Conservation (phyloP, 1,140 invertebrate species). For the Aporrectodea caliginosa region DNA sequence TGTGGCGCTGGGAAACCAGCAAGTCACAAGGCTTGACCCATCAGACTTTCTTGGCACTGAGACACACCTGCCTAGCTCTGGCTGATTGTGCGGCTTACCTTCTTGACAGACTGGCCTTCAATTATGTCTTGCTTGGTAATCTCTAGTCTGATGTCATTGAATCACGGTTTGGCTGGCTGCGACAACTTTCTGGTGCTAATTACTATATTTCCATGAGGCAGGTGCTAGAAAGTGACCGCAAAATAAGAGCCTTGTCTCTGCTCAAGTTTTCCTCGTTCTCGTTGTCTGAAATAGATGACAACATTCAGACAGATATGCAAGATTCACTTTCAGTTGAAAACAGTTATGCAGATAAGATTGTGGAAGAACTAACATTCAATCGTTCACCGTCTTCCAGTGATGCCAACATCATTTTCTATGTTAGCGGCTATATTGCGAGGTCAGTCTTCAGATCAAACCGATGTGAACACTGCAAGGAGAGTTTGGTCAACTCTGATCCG, state of each 20-base stretch:
- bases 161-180: slow-evolving; percentile 12
- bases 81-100: background rate
- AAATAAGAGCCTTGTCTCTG: background rate
- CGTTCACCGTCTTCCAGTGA: slow-evolving; percentile 16
- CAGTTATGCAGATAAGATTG: background rate
- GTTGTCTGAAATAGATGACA: background rate
- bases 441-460: background rate
- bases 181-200: background rate
- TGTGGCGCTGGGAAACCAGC: background rate
- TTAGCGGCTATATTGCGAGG: background rate
- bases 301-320: background rate
- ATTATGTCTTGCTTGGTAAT: background rate
- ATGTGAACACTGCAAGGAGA: slow-evolving; percentile 3
- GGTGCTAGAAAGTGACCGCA: background rate
- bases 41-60: background rate
- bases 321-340: background rate
- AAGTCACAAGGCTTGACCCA: background rate
- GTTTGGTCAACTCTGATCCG: background rate
- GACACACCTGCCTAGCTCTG: background rate
- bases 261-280: background rate
- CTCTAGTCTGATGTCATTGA: slow-evolving; percentile 6
- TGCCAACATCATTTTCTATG: background rate
- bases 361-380: background rate
- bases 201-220: background rate
- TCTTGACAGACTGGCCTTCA: background rate